Conservation (phyloP, 2,797 vertebrate genomes). For the Sebastes flavidus region DNA sequence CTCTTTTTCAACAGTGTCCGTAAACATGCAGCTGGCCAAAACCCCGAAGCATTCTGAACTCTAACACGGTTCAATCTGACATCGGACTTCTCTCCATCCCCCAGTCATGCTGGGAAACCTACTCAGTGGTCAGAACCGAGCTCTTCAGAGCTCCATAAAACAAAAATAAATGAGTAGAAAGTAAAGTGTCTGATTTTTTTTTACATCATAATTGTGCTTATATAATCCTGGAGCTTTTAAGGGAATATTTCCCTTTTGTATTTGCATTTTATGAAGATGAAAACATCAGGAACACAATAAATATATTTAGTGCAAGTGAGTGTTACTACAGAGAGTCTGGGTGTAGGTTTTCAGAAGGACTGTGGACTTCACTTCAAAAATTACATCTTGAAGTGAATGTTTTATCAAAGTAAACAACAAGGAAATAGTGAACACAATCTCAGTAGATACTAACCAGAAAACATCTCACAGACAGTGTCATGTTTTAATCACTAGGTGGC, state of each 20-base stretch:
- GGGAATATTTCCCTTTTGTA: not conserved
- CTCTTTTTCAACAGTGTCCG: conserved; percentile 57
- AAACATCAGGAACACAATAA: not conserved
- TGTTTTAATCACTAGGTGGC: conserved; percentile 51
- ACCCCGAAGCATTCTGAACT: conserved; percentile 57
- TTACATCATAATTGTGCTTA: not conserved
- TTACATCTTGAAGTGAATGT: not conserved
- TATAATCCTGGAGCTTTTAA: not conserved
- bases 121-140: not conserved
- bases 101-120: not conserved
- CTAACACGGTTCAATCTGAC: conserved; percentile 18
- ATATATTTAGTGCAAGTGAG: not conserved
- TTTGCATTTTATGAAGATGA: not conserved
- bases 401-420: not conserved
- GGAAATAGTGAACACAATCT: not conserved
- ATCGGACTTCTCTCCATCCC: not conserved
- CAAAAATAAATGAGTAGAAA: not conserved
- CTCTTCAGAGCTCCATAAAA: conserved; percentile 15
- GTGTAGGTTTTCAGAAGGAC: not conserved
- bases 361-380: not conserved
- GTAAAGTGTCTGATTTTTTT: not conserved
- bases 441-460: not conserved
- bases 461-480: not conserved
- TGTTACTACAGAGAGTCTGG: not conserved
- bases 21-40: conserved; percentile 76